Conservation (phyloP, 2,113 vertebrate genomes). For the Calidris pygmaea region DNA sequence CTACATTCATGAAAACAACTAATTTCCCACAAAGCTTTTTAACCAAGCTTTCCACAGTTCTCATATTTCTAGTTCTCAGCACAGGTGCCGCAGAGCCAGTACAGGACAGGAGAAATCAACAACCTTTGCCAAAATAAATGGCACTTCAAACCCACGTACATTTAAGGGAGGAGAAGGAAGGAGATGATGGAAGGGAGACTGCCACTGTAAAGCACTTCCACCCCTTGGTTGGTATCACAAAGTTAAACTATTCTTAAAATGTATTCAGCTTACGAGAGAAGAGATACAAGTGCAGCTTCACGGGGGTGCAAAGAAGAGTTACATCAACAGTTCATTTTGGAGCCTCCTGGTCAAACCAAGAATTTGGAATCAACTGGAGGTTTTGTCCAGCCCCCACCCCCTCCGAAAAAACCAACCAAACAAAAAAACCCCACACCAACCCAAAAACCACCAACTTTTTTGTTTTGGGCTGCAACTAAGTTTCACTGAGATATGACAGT, state of each 20-base stretch:
- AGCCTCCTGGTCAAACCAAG: neutral
- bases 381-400: neutral
- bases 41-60: neutral
- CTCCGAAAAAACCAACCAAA: neutral
- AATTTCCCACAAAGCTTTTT: neutral
- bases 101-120: neutral
- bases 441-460: neutral
- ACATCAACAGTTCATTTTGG: neutral
- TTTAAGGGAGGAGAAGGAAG: neutral
- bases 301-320: accelerated
- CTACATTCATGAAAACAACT: neutral
- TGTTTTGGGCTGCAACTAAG: neutral
- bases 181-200: accelerated
- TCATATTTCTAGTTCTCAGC: neutral
- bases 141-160: neutral
- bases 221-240: neutral
- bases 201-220: neutral
- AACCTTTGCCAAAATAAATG: neutral
- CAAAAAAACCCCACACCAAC: neutral
- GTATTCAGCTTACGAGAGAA: neutral
- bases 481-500: accelerated
- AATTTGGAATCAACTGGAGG: neutral
- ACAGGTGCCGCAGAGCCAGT: neutral
- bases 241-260: neutral
- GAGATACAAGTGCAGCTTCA: neutral